Evolutionary conservation across 2,797 vertebrate genomes (phyloP), one percentile per base, ranked within the genome.

Genomic region (Lepidocolaptes lacrymiger): DNA sequence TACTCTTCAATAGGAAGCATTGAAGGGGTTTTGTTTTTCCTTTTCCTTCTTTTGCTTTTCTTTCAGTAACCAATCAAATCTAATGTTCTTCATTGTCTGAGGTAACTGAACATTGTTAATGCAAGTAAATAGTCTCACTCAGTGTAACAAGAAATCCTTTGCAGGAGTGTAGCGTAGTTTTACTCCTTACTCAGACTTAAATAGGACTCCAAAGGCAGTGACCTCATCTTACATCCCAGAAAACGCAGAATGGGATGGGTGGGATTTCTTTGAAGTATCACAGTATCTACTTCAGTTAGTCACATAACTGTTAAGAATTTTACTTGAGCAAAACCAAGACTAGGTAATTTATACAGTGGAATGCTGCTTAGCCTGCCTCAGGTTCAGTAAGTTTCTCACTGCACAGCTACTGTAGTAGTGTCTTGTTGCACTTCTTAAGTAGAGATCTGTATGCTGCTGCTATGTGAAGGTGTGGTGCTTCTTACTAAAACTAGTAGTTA

Each of bases 101-200:
- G 90, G 30, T 48, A 76, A 36, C 37, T 10, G 41, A 66, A 41
- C 16, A 55, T 72, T 1, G 0, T 48, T 68, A 0, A 0, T 28
- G 8, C 13, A 46, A 48, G 26, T 39, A 66, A 64, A 43, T 6
- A 24, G 15, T 43, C 46, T 88, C 18, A 18, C 74, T 71, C n/a
- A 34, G 23, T 59, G 63, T 59, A 46, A 34, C 6, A 67, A 54
- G 32, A 75, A 92, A 82, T 48, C 18, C 36, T 82, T 66, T 37
- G 41, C 9, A 36, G 23, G 52, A 68, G 14, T 3, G 12, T n/a
- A 80, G 59, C 12, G 6, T 44, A 22, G 17, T 85, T 85, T 85
- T 20, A 55, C 14, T 78, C 24, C 36, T 77, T 78, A 67, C 48
- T 73, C 34, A 8, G 37, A 7, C 27, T 72, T 54, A 43, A 79